Conservation (phyloP, 2,888 invertebrate species). For the Oligia fasciuncula region DNA sequence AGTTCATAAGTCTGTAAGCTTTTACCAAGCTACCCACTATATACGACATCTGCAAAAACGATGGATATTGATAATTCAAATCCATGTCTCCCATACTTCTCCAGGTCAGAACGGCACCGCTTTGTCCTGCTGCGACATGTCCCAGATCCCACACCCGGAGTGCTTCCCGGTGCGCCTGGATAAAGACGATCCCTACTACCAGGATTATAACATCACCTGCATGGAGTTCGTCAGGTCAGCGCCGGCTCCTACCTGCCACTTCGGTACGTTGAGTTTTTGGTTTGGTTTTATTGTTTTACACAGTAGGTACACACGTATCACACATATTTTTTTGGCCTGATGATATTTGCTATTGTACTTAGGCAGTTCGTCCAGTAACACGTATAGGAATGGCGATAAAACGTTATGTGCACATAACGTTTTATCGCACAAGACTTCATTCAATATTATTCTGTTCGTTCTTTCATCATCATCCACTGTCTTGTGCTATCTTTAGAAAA, state of each 20-base stretch:
- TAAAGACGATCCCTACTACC: conserved; percentile 92
- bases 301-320: neutral
- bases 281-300: neutral
- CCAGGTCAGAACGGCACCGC: conserved; percentile 91
- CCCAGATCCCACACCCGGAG: conserved; percentile 91
- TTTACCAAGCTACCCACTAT: neutral
- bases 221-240: conserved; percentile 97
- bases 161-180: conserved; percentile 94
- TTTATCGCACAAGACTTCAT: neutral
- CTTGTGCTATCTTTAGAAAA: neutral
- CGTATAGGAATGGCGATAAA: too few species aligned
- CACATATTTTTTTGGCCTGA: neutral
- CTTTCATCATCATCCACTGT: neutral
- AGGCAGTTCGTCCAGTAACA: neutral
- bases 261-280: conserved; percentile 86
- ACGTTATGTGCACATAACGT: too few species aligned
- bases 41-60: neutral
- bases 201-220: conserved; percentile 92
- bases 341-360: neutral
- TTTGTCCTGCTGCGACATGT: conserved; percentile 92
- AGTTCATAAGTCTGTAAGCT: neutral
- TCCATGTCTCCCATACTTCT: neutral
- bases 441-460: neutral
- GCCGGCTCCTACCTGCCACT: conserved; percentile 93
- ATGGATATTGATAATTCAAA: neutral